phyloP scores from a whole-genome alignment of 2,888 invertebrate species.

The Uloborus plumipes region DNA sequence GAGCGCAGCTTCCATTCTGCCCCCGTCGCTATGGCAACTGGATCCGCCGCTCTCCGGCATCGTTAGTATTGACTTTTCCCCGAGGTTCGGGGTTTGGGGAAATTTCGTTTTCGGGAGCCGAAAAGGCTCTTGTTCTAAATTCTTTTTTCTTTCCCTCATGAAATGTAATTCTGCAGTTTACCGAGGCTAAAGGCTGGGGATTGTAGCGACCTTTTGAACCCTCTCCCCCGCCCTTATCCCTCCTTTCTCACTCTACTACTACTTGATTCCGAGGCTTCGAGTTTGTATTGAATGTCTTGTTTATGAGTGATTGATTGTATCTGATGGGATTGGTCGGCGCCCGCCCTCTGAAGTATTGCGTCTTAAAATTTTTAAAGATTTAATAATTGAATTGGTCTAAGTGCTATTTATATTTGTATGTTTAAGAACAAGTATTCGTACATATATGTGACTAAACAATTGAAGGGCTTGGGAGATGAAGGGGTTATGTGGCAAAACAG shows the following conservation, averaged over 20 bases:
- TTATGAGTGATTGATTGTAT: neutral
- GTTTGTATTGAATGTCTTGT: slow-evolving; percentile 1
- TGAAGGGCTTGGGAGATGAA: no score
- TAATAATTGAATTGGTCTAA: no score
- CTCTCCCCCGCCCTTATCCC: neutral
- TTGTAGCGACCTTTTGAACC: neutral
- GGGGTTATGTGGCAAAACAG: no score
- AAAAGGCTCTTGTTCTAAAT: neutral
- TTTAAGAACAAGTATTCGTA: no score
- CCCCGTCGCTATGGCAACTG: slow-evolving; percentile 39
- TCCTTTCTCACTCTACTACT: neutral
- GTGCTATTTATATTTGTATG: no score
- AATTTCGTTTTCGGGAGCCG: slow-evolving; percentile 32
- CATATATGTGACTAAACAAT: no score
- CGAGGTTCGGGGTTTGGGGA: slow-evolving; percentile 8
- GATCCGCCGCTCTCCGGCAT: slow-evolving; percentile 17
- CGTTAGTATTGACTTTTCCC: slow-evolving; percentile 61
- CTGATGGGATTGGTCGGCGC: neutral
- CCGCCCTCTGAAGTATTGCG: neutral
- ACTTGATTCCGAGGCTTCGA: slow-evolving; percentile 25
- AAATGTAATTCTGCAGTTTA: no score
- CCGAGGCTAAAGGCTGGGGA: no score
- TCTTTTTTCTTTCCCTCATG: no score
- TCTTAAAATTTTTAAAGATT: neutral
- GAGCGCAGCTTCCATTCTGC: slow-evolving; percentile 19